Evolutionary conservation across 35 echinoderm and acorn worm genomes (phyloP).

Genomic region (Ophioderma brevispina): DNA sequence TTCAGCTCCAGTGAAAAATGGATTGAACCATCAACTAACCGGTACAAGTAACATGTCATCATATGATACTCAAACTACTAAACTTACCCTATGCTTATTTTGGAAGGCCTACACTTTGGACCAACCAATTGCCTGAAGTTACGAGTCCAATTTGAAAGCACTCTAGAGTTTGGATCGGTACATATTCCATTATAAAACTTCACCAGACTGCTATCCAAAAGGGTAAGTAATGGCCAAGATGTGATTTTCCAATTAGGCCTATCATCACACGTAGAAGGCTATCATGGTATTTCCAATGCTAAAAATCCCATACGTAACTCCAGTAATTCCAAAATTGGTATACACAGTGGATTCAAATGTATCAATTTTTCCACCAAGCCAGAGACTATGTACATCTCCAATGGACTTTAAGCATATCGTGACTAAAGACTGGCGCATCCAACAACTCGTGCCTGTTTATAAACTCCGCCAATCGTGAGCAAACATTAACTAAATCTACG

Average conservation of each 20-base stretch:
- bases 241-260: background rate
- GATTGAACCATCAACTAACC: too few species aligned
- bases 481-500: conserved; percentile 14
- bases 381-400: background rate
- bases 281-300: background rate
- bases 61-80: too few species aligned
- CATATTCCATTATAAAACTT: too few species aligned
- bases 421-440: background rate
- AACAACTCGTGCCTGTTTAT: background rate
- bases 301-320: background rate
- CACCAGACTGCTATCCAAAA: background rate
- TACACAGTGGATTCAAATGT: background rate
- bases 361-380: background rate
- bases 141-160: too few species aligned
- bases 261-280: background rate
- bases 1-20: too few species aligned
- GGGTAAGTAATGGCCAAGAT: background rate
- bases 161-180: too few species aligned
- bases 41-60: too few species aligned
- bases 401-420: background rate
- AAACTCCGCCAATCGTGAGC: background rate
- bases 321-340: conserved; percentile 8
- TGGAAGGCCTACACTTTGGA: too few species aligned
- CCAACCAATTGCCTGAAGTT: too few species aligned
- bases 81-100: too few species aligned